Conservation (phyloP, 2,797 vertebrate genomes). For the Acropternis orthonyx region DNA sequence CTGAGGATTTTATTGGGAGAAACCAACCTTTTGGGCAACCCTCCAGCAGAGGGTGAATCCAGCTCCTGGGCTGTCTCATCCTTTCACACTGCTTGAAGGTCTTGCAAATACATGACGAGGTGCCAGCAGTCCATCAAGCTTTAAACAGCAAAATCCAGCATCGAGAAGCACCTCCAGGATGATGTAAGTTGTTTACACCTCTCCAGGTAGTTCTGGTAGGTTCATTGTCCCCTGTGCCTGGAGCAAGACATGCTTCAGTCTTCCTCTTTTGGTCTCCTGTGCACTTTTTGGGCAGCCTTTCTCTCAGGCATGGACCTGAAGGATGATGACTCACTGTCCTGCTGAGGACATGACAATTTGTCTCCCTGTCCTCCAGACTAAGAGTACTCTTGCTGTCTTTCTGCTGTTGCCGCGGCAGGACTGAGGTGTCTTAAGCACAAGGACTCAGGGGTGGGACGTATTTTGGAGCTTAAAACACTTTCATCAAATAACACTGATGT, state of each 20-base stretch:
- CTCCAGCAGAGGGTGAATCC: not conserved
- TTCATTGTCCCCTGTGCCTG: not conserved
- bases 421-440: not conserved
- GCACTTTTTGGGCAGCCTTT: not conserved
- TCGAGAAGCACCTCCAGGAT: not conserved
- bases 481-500: not conserved
- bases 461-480: not conserved
- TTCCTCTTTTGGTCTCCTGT: not conserved
- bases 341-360: not conserved
- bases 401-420: not conserved
- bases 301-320: not conserved
- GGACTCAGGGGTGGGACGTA: not conserved
- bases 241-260: not conserved
- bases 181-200: not conserved
- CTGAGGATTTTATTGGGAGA: not conserved
- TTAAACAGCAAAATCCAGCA: not conserved
- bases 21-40: not conserved
- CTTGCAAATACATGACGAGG: not conserved
- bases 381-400: not conserved
- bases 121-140: not conserved
- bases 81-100: not conserved
- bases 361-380: not conserved
- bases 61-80: not conserved
- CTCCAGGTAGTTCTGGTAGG: not conserved
- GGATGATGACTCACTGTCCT: not conserved